Evolutionary conservation across 2,113 vertebrate species (phyloP).

Genomic region (Elgaria multicarinata): DNA sequence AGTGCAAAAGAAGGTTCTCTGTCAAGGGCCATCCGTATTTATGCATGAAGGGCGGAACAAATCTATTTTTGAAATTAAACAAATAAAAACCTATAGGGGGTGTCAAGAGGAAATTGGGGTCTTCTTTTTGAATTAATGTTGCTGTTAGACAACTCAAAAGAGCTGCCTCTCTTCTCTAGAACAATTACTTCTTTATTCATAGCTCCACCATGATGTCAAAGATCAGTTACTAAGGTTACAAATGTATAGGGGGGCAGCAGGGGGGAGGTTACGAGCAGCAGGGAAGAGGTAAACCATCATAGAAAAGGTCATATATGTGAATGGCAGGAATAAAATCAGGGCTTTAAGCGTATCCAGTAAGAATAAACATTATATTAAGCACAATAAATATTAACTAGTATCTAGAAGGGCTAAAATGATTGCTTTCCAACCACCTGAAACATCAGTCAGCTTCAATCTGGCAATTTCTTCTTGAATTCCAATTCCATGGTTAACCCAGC

Average conservation of each 20-base stretch:
- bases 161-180: background rate
- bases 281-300: background rate
- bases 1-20: background rate
- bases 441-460: background rate
- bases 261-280: background rate
- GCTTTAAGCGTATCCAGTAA: background rate
- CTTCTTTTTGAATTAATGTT: background rate
- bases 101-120: background rate
- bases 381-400: background rate
- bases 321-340: background rate
- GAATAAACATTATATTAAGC: background rate
- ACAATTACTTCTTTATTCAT: background rate
- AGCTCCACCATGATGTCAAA: background rate
- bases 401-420: background rate
- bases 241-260: background rate
- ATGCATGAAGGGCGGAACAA: background rate
- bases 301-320: background rate
- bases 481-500: background rate
- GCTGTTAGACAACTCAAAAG: background rate
- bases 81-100: background rate
- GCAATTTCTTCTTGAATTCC: background rate
- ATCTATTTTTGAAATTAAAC: conserved; percentile 1
- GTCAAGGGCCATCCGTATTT: background rate
- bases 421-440: background rate
- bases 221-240: background rate